Evolutionary conservation across 35 echinoderm and acorn worm genomes (phyloP), one percentile per base, ranked within the genome.

Genomic region (Holothuria glaberrima): DNA sequence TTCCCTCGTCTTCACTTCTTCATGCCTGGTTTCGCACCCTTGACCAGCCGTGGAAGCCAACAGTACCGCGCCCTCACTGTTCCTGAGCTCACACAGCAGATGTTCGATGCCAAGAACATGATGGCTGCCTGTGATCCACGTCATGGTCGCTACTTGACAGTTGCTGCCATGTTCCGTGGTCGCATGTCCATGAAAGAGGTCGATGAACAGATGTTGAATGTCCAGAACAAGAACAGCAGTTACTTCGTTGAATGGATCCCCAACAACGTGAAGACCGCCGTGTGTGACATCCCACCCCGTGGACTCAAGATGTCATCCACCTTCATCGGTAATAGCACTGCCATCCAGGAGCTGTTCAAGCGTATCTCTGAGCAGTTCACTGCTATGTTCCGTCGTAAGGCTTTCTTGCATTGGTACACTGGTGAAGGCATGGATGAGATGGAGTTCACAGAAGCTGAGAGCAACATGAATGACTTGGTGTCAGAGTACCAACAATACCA

Each of bases 231-330:
- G 92, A 98, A 98, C 95, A 98, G 95, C 92, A 94, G 92, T 93
- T 98, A 94, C 90, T 98, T 98, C 81, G 95, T 98, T 4, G 95
- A 98, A 94, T 98, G 95, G 95, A 98, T 98, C 87, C 95, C 95
- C 80, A 98, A 98, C 90, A 98, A 98, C 88, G 95, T 98, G 41
- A 94, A 98, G 95, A 94, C 92, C 36, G 95, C 95, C 9, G 95
- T 97, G n/a, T 97, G 95, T 73, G 95, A 97, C 71, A 97, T 97
- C 69, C 95, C 95, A 91, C 95, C 95, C 80, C 90, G 95, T 56
- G 95, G 95, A 59, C 93, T 98, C 10, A 98, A 98, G 71, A 98
- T 98, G 95, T 79, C 95, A 58, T 74, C 90, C 68, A 98, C 95
- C 71, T 98, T 98, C 90, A 98, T 98, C 74, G 95, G 95, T 66